A percentile compares a stretch with the other conserved stretches of the same genome.
Evolutionary conservation across 1,140 invertebrate genomes (phyloP).

Genomic region (Zaprionus kolodkinae): DNA sequence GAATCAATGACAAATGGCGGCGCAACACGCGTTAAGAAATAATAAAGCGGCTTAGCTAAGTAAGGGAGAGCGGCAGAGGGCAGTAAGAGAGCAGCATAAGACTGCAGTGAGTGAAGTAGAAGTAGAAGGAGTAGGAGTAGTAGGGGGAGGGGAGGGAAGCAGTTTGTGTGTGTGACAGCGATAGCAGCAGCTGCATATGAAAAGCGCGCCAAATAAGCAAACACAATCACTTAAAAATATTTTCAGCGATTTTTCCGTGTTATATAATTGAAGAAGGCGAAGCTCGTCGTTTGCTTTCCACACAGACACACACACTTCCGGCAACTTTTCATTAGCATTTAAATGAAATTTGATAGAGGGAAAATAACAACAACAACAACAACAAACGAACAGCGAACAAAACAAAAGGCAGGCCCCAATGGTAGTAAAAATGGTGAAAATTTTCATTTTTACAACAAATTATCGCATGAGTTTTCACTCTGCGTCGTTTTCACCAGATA

Average conservation of each 20-base stretch:
- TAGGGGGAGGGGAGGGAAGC: not conserved
- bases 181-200: slow-evolving; percentile 17
- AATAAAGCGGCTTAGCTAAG: slow-evolving; percentile 50
- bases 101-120: not conserved
- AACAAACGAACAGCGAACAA: slow-evolving; percentile 49
- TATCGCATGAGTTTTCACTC: slow-evolving; percentile 82
- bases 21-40: slow-evolving; percentile 56
- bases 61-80: not conserved
- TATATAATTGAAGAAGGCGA: slow-evolving; percentile 69
- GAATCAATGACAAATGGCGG: slow-evolving; percentile 52
- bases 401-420: slow-evolving; percentile 53
- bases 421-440: slow-evolving; percentile 77
- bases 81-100: not conserved
- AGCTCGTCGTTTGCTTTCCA: slow-evolving; percentile 51
- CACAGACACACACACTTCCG: slow-evolving; percentile 54
- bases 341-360: slow-evolving; percentile 78
- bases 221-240: slow-evolving; percentile 23
- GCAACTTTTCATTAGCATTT: slow-evolving; percentile 82
- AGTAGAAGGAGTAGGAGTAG: not conserved
- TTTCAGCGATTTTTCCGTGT: slow-evolving; percentile 62
- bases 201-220: slow-evolving; percentile 46
- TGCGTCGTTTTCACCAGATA: slow-evolving; percentile 67
- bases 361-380: slow-evolving; percentile 23
- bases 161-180: too few species aligned
- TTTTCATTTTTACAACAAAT: slow-evolving; percentile 82